A percentile compares a stretch with the other conserved stretches of the same genome.
Evolutionary conservation across 2,113 vertebrate species (phyloP).

Genomic region (Phyllopteryx taeniolatus): DNA sequence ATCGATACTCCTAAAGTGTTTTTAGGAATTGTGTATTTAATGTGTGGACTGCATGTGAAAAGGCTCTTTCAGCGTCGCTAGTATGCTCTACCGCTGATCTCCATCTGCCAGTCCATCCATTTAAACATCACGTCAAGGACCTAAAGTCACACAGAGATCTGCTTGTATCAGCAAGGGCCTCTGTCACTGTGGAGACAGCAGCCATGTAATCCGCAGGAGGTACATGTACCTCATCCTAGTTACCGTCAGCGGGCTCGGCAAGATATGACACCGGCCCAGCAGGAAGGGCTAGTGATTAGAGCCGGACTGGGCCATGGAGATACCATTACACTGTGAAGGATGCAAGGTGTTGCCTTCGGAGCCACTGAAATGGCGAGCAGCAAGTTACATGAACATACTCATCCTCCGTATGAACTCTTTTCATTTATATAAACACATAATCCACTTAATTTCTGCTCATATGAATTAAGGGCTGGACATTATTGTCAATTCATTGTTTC

Average conservation of each 20-base stretch:
- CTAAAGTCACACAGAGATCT: slow-evolving; percentile 44
- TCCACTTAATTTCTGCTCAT: neutral
- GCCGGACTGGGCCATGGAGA: slow-evolving; percentile 40
- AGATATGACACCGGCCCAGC: slow-evolving; percentile 61
- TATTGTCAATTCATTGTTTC: neutral
- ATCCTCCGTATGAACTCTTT: neutral
- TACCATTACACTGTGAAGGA: slow-evolving; percentile 46
- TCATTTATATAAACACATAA: neutral
- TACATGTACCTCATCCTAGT: slow-evolving; percentile 60
- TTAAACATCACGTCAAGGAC: slow-evolving; percentile 30
- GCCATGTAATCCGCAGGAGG: slow-evolving; percentile 55
- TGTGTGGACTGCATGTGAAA: slow-evolving; percentile 1
- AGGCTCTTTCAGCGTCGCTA: neutral
- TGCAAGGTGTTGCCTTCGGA: slow-evolving; percentile 47
- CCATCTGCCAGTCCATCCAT: slow-evolving; percentile 24
- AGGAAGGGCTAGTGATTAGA: slow-evolving; percentile 60
- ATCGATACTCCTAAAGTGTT: neutral
- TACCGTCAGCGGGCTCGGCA: slow-evolving; percentile 48
- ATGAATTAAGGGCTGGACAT: neutral
- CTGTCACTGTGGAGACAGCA: slow-evolving; percentile 58
- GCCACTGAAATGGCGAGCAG: slow-evolving; percentile 14
- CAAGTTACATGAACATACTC: neutral
- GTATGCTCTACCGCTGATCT: slow-evolving; percentile 20
- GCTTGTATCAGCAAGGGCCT: slow-evolving; percentile 50
- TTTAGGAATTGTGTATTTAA: neutral